Conservation (phyloP, 1,140 invertebrate genomes). For the Zophobas morio region DNA sequence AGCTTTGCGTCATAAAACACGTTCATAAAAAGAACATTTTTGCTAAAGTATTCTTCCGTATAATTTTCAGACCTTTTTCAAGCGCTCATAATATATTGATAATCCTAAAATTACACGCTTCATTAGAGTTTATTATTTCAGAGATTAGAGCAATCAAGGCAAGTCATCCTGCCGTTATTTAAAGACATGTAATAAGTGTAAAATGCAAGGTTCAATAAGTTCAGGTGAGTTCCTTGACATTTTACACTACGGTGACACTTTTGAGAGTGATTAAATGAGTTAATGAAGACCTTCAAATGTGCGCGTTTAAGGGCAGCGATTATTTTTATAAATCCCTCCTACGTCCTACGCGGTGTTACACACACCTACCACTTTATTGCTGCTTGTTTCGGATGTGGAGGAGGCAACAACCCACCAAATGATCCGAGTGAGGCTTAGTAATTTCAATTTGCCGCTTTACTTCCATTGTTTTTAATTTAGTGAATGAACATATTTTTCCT, state of each 20-base stretch:
- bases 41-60: slow-evolving; percentile 17
- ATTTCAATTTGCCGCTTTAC: no score
- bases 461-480: no score
- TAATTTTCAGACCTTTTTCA: slow-evolving; percentile 29
- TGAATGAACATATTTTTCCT: no score
- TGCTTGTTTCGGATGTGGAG: no score
- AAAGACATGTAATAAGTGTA: not conserved
- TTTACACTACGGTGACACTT: slow-evolving; percentile 4
- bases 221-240: slow-evolving; percentile 13
- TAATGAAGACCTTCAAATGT: not conserved
- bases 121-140: slow-evolving; percentile 11
- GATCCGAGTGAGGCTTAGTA: no score
- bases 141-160: slow-evolving; percentile 5
- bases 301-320: not conserved
- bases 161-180: slow-evolving; percentile 4
- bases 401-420: no score
- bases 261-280: not conserved
- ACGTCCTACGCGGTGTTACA: slow-evolving; percentile 4
- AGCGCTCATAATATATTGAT: slow-evolving; percentile 14
- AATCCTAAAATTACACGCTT: slow-evolving; percentile 23
- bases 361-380: not conserved
- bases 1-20: slow-evolving; percentile 23
- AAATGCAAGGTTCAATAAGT: slow-evolving; percentile 6
- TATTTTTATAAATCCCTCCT: slow-evolving; percentile 24
- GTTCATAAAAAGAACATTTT: slow-evolving; percentile 19